Base-by-base conservation (phyloP, 2,797 vertebrate species). In the Myiotriccus ornatus region DNA sequence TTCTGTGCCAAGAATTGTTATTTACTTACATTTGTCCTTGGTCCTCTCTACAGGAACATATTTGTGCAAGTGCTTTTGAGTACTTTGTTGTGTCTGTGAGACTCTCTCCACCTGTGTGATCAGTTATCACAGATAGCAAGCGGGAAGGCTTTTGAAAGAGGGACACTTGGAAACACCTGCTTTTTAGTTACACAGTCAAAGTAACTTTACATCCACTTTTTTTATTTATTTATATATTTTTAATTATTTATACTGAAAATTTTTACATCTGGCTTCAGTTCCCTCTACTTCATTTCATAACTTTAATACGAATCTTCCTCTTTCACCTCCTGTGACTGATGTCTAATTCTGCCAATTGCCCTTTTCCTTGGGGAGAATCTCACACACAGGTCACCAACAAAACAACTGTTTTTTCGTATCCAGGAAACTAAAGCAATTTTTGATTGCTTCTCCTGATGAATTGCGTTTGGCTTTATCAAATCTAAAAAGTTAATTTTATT, bases 21-120 rank as follows among this genome's bases (percentile, higher is more conserved):
- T 97, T 97, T 97, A 90, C 92, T 78, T 82, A 94, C 77, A n/a
- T 81, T 82, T 59, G 97, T 93, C 98, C 98, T 99, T 98, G 93
- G 98, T 98, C 91, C 87, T 85, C 87, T 64, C 92, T 87, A 80
- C 74, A 65, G 78, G 62, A 89, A 70, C 75, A 69, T 73, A 25
- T 90, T 94, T 96, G 93, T 95, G 89, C 94, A 90, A 96, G 95
- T 95, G 93, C 94, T 85, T 52, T 35, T 92, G 70, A 96, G 93
- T 79, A 79, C 75, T 63, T 82, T 84, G 94, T 98, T 97, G 98
- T 97, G 98, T 35, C 69, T 70, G 91, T 99, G 99, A 96, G 99
- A 99, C 88, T 97, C 96, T 57, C 50, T 64, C 93, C 99, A 99
- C 97, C 99, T 99, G 99, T 90, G 70, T 55, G 64, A 73, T 86